A percentile compares a stretch with the other conserved stretches of the same genome.
Conservation (phyloP, 2,888 invertebrate genomes). For the Operophtera brumata region DNA sequence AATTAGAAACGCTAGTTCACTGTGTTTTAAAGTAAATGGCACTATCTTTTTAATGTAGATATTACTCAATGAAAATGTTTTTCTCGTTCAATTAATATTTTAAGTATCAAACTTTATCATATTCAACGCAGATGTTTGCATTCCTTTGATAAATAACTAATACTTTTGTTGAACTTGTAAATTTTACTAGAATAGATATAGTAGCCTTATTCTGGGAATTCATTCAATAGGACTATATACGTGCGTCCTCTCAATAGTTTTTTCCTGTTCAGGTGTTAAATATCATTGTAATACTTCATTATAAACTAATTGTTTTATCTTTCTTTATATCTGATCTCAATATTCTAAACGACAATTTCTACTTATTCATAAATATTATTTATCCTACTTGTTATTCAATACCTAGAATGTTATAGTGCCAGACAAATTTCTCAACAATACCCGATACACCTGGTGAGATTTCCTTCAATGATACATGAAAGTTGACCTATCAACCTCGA, state of each 20-base stretch:
- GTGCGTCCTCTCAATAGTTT: not conserved
- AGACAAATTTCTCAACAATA: slow-evolving; percentile 24
- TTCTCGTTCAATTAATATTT: too few relatives aligned
- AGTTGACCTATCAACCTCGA: slow-evolving; percentile 73
- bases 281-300: not conserved
- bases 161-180: not conserved
- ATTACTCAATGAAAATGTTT: not conserved
- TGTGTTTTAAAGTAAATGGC: not conserved
- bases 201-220: too few relatives aligned
- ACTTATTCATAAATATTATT: not conserved
- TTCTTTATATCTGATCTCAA: too few relatives aligned
- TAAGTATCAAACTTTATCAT: not conserved
- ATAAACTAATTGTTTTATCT: too few relatives aligned
- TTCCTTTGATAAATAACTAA: not conserved
- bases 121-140: not conserved
- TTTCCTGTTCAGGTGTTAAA: too few relatives aligned
- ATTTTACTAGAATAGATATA: too few relatives aligned
- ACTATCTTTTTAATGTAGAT: not conserved
- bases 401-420: slow-evolving; percentile 3
- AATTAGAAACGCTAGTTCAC: slow-evolving; percentile 4
- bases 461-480: slow-evolving; percentile 56
- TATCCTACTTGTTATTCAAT: too few relatives aligned
- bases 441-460: slow-evolving; percentile 41
- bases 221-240: too few relatives aligned
- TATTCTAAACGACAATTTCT: not conserved